phyloP scores from a whole-genome alignment of 30 jellyfish, hydroid and myxozoan species.

The Aurelia aurita region DNA sequence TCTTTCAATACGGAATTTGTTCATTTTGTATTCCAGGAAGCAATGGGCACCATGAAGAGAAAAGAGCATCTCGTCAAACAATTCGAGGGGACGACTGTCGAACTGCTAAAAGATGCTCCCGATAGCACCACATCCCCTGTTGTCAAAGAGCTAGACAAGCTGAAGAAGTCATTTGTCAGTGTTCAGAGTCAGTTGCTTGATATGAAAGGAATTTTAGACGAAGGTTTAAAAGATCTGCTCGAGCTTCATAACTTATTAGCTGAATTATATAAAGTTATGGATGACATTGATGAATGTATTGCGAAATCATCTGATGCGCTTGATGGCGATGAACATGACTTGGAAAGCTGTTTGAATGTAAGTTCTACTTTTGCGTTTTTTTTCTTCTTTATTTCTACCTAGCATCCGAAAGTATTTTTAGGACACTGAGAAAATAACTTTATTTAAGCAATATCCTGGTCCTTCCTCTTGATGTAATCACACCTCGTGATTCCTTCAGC shows the following conservation, averaged over 20 bases:
- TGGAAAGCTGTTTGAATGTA: constrained; percentile 84
- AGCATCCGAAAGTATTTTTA: too few relatives aligned
- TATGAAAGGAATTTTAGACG: constrained; percentile 58
- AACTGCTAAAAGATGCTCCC: constrained; percentile 78
- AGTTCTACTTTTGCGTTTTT: not conserved
- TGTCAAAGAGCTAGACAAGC: constrained; percentile 72
- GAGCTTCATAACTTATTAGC: constrained; percentile 66
- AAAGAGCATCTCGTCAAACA: constrained; percentile 65
- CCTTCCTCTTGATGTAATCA: too few relatives aligned
- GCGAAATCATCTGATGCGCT: constrained; percentile 78
- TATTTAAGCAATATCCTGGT: too few relatives aligned
- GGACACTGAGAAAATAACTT: too few relatives aligned
- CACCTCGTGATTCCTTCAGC: too few relatives aligned
- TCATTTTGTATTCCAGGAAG: constrained; percentile 55
- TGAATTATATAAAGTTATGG: constrained; percentile 77
- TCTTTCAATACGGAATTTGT: too few relatives aligned
- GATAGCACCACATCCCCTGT: constrained; percentile 74
- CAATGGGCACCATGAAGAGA: constrained; percentile 38
- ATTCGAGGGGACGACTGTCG: constrained; percentile 51
- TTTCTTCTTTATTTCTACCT: too few relatives aligned
- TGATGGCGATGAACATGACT: constrained; percentile 85
- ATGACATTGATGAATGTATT: constrained; percentile 81
- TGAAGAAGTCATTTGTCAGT: constrained; percentile 55
- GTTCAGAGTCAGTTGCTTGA: constrained; percentile 55
- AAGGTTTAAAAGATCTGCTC: constrained; percentile 65